Percentiles rank a stretch among this genome's conserved stretches.
Evolutionary conservation across 2,888 invertebrate species (phyloP).

Genomic region (Eubasilissa splendida): DNA sequence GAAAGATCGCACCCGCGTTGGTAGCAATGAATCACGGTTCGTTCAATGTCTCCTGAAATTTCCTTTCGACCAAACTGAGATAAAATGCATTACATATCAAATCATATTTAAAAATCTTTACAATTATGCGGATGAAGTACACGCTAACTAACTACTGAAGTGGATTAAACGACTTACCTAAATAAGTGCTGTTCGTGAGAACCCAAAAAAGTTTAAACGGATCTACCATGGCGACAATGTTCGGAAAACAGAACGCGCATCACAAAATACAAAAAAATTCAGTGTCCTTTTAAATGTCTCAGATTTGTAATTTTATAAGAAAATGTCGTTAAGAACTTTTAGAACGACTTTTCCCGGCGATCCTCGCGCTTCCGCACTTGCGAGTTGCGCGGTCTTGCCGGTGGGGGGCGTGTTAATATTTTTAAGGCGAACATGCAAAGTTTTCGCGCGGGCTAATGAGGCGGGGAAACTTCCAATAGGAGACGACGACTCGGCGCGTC

Average conservation of each 20-base stretch:
- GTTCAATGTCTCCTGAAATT: too few species aligned
- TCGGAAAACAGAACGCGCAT: constrained; percentile 41
- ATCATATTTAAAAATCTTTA: too few species aligned
- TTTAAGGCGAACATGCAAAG: constrained; percentile 33
- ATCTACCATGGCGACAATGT: constrained; percentile 76
- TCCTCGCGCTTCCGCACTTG: constrained; percentile 7
- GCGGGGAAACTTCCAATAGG: constrained; percentile 1
- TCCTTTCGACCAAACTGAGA: too few species aligned
- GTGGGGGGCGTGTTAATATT: constrained; percentile 29
- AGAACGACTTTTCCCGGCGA: constrained; percentile 3
- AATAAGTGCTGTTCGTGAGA: constrained; percentile 86
- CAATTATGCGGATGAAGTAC: too few species aligned
- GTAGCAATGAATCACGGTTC: too few species aligned
- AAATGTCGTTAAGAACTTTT: background rate
- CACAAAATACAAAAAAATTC: constrained; percentile 35
- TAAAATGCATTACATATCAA: too few species aligned
- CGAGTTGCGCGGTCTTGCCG: background rate
- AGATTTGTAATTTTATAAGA: too few species aligned
- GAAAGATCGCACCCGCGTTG: too few species aligned
- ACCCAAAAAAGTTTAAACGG: constrained; percentile 89
- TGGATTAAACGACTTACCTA: constrained; percentile 72
- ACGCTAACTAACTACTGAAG: too few species aligned
- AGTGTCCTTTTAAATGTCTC: too few species aligned
- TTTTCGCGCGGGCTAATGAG: constrained; percentile 35
- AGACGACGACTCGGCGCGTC: background rate